Base-by-base conservation (phyloP, 23 tunicate species). In the Diplosoma virens region DNA sequence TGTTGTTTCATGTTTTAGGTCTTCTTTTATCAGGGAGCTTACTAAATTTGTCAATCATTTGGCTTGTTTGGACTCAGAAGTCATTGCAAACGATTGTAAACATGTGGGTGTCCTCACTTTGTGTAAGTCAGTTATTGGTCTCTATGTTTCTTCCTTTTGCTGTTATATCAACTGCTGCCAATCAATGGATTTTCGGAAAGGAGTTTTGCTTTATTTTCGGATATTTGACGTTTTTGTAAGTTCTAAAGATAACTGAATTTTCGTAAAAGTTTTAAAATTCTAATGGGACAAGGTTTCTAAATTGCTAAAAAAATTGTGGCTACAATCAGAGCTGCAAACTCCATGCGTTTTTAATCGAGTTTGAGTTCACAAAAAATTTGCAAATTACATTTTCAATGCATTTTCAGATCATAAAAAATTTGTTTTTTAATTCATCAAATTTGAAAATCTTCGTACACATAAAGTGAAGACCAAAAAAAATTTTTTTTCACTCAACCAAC, bases 61-160 rank as follows among this genome's bases (percentile, higher is more conserved):
- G 83, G 84, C 37, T 89, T 47, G 82, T 89, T 5, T 70, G 72
- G 50, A 74, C 31, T 26, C 71, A 89, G 23, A 77, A 79, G 29
- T 55, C 83, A 20, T 70, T 89, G 56, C 88, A 78, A 58, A 89
- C 79, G 1, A 59, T 82, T 37, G 82, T 84, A 23, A 77, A 89
- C 35, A 50, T 89, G 88, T 89, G 96, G 96, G 96, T 89, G 1
- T 73, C 56, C 0, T 89, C 96, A 2, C 77, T 89, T 33, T 89
- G 96, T 58, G 25, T 58, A 23, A 75, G 81, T 47, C 96, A 89
- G 24, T 5, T 82, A 1, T 72, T 89, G 9, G 21, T 37, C 26
- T 35, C 52, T 6, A 67, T 67, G 7, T 11, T 26, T 25, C 3
- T 67, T 34, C 52, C 52, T 11, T 18, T 67, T 35, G 74, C 74